A percentile compares a stretch with the other conserved stretches of the same genome.
Conservation (phyloP, 2,113 vertebrate genomes). For the Sturnus vulgaris region DNA sequence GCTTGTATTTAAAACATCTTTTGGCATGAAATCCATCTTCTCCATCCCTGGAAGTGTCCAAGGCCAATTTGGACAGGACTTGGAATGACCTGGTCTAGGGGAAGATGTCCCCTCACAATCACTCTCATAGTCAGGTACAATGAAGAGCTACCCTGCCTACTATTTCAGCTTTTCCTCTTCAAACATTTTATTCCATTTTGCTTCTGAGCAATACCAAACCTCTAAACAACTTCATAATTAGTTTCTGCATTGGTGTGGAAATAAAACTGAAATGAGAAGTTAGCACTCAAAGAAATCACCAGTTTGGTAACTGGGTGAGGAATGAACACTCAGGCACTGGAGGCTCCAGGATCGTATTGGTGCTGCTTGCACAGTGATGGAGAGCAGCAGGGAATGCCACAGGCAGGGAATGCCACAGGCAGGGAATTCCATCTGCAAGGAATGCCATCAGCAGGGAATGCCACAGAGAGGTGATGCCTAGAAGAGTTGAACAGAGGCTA, state of each 20-base stretch:
- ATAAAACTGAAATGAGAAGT: background rate
- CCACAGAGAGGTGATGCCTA: no score
- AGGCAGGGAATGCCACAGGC: no score
- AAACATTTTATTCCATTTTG: background rate
- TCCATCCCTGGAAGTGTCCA: background rate
- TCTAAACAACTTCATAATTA: background rate
- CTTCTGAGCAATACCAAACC: background rate
- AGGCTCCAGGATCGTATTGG: background rate
- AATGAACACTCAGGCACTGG: background rate
- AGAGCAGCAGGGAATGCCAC: background rate
- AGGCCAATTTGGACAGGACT: background rate
- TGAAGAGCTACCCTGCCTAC: background rate
- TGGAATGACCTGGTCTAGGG: background rate
- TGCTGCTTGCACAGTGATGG: background rate
- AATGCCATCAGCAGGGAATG: no score
- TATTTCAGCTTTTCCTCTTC: background rate
- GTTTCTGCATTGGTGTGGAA: background rate
- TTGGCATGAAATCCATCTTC: background rate
- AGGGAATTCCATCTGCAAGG: no score
- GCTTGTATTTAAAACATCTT: background rate
- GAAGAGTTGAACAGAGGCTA: no score
- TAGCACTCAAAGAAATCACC: background rate
- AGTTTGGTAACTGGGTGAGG: background rate
- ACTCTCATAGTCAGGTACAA: background rate
- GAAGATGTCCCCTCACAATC: rapidly evolving